Evolutionary conservation across 2,888 invertebrate genomes (phyloP).

Genomic region (Tetranychus truncatus): DNA sequence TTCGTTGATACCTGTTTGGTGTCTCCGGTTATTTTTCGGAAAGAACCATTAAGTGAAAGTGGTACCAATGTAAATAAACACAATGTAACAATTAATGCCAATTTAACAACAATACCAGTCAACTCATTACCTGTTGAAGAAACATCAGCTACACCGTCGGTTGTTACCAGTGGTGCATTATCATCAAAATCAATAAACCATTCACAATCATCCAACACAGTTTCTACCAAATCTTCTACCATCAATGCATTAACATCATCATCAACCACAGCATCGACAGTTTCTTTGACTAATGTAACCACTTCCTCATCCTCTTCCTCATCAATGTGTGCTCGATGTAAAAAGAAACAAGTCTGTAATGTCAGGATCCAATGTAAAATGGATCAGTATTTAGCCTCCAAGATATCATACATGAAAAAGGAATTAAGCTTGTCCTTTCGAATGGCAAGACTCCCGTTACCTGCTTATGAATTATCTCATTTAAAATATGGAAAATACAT

Average conservation of each 20-base stretch:
- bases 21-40: neutral
- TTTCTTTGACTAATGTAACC: neutral
- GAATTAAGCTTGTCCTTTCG: slow-evolving; percentile 24
- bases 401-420: slow-evolving; percentile 17
- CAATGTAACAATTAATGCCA: neutral
- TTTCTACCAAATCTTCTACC: neutral
- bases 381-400: slow-evolving; percentile 21
- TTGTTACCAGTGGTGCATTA: neutral
- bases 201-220: neutral
- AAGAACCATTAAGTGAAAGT: slow-evolving; percentile 1
- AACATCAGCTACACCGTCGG: neutral
- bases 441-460: slow-evolving; percentile 26
- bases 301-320: neutral
- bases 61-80: neutral
- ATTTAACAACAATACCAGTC: neutral
- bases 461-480: slow-evolving; percentile 26
- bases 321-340: slow-evolving; percentile 15
- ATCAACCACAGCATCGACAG: neutral
- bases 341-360: slow-evolving; percentile 18
- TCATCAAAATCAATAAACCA: neutral
- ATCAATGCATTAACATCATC: neutral
- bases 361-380: slow-evolving; percentile 21
- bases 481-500: slow-evolving; percentile 41
- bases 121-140: neutral
- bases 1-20: neutral